Conservation (phyloP, 2,888 invertebrate species). For the Acanthosepion esculentum region DNA sequence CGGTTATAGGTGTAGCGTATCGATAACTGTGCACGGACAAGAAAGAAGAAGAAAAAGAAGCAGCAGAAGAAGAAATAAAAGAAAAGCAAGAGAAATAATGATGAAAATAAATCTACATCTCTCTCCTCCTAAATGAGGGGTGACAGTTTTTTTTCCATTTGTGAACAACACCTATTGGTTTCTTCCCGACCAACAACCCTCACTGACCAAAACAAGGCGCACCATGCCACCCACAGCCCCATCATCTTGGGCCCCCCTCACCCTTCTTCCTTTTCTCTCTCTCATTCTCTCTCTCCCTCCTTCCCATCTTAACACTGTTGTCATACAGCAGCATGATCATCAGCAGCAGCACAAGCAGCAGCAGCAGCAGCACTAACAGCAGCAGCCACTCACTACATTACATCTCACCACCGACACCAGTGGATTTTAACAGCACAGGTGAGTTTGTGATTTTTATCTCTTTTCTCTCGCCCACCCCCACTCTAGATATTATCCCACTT, state of each 20-base stretch:
- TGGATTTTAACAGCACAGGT: slow-evolving; percentile 33
- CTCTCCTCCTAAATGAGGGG: not conserved
- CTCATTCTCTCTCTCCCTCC: not conserved
- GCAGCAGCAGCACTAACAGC: not conserved
- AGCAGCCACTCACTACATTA: slow-evolving; percentile 10
- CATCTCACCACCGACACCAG: not conserved
- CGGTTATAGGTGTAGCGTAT: not conserved
- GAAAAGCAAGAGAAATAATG: not conserved
- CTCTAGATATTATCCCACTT: too few species aligned
- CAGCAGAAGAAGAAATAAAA: not conserved
- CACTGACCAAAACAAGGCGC: not conserved
- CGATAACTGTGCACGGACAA: slow-evolving; percentile 17
- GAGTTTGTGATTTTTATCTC: slow-evolving; percentile 22
- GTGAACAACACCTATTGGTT: not conserved
- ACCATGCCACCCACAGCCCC: not conserved
- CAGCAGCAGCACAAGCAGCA: not conserved
- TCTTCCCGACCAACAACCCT: not conserved
- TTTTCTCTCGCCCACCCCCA: not conserved
- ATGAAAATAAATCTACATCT: not conserved
- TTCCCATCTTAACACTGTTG: not conserved
- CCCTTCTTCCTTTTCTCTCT: not conserved
- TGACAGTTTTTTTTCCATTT: not conserved
- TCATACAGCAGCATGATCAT: slow-evolving; percentile 12
- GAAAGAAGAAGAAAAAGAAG: not conserved
- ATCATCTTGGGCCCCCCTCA: not conserved